These are phyloP conservation scores for Anthoptus insignis DNA, from an alignment of 2,888 invertebrate genomes.

Conservation along the genomic window DNA sequence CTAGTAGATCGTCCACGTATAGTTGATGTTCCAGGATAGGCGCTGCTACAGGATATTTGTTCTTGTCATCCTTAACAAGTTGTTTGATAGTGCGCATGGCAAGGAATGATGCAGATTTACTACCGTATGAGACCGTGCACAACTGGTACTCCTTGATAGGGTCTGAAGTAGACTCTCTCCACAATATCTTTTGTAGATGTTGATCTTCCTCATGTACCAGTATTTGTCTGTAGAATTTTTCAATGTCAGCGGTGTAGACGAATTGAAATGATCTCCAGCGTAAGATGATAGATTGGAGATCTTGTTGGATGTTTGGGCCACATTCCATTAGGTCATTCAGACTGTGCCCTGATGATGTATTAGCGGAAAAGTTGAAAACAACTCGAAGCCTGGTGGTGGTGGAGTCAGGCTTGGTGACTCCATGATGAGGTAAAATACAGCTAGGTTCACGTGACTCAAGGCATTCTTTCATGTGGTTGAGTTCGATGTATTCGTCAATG, in stretches of 20 bases:
- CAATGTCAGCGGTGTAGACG: not conserved
- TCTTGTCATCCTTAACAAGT: not conserved
- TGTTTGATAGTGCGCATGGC: not conserved
- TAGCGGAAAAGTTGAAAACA: not conserved
- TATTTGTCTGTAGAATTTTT: not conserved
- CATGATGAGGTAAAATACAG: not conserved
- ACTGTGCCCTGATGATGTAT: not conserved
- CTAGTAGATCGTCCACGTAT: not conserved
- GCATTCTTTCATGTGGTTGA: not conserved
- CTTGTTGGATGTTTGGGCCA: not conserved
- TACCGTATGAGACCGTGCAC: not conserved
- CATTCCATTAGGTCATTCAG: not conserved
- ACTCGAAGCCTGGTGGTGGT: not conserved
- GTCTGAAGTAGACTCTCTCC: not conserved
- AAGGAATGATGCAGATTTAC: not conserved
- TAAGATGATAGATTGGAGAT: not conserved
- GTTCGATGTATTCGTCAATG: not conserved
- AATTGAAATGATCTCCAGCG: not conserved
- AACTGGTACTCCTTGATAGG: not conserved
- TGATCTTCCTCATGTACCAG: not conserved
- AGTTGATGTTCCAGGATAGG: not conserved
- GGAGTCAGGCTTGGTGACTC: not conserved
- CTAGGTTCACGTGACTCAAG: not conserved
- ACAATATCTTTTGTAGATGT: not conserved
- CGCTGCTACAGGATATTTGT: not conserved